These are phyloP conservation scores for Hydrophis major DNA, from an alignment of 2,797 vertebrate genomes.

Conservation along the genomic window DNA sequence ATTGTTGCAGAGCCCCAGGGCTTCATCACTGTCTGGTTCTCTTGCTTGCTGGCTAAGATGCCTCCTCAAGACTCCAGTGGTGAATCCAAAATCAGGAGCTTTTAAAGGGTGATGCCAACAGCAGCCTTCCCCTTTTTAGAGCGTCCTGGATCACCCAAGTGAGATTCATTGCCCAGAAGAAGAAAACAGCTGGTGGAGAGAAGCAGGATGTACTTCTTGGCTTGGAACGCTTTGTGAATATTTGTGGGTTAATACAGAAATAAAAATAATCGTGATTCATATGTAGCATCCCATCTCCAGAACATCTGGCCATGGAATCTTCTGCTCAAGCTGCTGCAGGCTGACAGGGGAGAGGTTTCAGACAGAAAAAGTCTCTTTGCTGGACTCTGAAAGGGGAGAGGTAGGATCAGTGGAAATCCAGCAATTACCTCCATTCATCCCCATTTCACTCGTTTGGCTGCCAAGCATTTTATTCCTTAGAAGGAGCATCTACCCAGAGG, in stretches of 20 bases:
- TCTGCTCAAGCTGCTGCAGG: not conserved
- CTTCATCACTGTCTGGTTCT: not conserved
- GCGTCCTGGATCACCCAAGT: constrained; percentile 47
- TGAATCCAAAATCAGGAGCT: constrained; percentile 49
- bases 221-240: constrained; percentile 38
- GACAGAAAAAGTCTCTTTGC: not conserved
- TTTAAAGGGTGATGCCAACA: constrained; percentile 16
- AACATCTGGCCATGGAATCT: not conserved
- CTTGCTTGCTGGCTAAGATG: not conserved
- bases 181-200: constrained; percentile 56
- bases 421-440: not conserved
- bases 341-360: too few species aligned
- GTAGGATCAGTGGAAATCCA: not conserved
- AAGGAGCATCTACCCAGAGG: not conserved
- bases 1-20: not conserved
- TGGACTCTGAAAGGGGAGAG: not conserved
- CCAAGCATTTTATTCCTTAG: not conserved
- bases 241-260: constrained; percentile 47
- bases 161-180: constrained; percentile 61
- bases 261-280: constrained; percentile 31
- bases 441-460: constrained; percentile 6
- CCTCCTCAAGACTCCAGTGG: not conserved
- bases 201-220: constrained; percentile 38
- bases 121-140: constrained; percentile 39
- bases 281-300: constrained; percentile 15